A percentile compares a stretch with the other conserved stretches of the same genome.
Conservation (phyloP, 2,797 vertebrate species). For the Phoxinus dragarum region DNA sequence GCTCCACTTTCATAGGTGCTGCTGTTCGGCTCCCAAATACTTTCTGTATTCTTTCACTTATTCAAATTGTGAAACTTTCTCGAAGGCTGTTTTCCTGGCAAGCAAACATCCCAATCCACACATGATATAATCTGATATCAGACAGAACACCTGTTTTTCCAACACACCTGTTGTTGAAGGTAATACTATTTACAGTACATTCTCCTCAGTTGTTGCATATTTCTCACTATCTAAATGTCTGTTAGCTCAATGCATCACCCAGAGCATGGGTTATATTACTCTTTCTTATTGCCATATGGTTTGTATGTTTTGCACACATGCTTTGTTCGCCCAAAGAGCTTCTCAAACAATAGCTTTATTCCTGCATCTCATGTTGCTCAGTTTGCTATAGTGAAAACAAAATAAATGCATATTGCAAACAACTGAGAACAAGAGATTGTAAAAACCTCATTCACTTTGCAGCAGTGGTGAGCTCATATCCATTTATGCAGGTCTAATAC, state of each 20-base stretch:
- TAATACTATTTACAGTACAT: constrained; percentile 16
- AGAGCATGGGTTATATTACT: constrained; percentile 15
- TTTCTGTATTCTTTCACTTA: not conserved
- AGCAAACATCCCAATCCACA: constrained; percentile 31
- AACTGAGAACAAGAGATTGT: constrained; percentile 20
- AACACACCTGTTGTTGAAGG: constrained; percentile 24
- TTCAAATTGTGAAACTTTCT: constrained; percentile 12
- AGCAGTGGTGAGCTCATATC: constrained; percentile 12
- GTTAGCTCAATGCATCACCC: constrained; percentile 31
- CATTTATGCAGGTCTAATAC: constrained; percentile 19
- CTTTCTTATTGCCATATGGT: constrained; percentile 21
- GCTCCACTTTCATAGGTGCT: not conserved
- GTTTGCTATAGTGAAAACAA: constrained; percentile 16
- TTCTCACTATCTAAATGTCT: constrained; percentile 12
- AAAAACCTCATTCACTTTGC: constrained; percentile 40
- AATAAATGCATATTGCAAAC: constrained; percentile 33
- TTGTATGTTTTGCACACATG: constrained; percentile 38
- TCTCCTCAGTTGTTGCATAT: constrained; percentile 2
- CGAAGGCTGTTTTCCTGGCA: constrained; percentile 31
- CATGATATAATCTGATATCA: not conserved
- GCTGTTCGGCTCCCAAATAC: not conserved
- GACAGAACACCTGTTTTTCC: constrained; percentile 29
- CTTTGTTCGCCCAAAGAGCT: constrained; percentile 48
- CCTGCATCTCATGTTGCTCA: constrained; percentile 24
- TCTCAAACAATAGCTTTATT: constrained; percentile 47